Conservation (phyloP, 2,888 invertebrate species). For the Trichacis sp. region DNA sequence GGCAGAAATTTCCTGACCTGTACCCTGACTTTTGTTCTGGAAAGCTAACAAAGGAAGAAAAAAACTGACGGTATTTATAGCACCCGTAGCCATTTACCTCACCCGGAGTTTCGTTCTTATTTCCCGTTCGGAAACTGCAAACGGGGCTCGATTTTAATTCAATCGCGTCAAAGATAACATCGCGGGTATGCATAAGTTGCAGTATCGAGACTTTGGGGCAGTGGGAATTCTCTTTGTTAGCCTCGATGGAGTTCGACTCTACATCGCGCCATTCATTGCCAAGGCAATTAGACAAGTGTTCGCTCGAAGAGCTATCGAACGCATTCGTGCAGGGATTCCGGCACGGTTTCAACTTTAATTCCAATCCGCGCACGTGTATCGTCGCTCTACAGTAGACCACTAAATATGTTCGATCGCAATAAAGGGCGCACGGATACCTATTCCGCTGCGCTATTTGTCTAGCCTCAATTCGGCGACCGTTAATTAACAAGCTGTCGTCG, state of each 20-base stretch:
- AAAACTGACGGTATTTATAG: too few relatives aligned
- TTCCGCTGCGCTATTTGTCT: slow-evolving; percentile 40
- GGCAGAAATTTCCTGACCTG: too few relatives aligned
- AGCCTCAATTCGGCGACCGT: slow-evolving; percentile 44
- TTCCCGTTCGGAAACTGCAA: too few relatives aligned
- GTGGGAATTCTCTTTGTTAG: slow-evolving; percentile 19
- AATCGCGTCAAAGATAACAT: too few relatives aligned
- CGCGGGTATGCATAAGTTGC: too few relatives aligned
- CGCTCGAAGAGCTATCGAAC: slow-evolving; percentile 43
- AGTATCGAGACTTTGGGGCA: too few relatives aligned
- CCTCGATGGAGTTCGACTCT: slow-evolving; percentile 34
- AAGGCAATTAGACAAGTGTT: slow-evolving; percentile 44
- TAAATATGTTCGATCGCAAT: slow-evolving; percentile 46
- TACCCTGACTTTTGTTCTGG: too few relatives aligned
- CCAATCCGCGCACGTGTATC: slow-evolving; percentile 39
- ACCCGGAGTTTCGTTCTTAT: too few relatives aligned
- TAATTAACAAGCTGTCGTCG: slow-evolving; percentile 49
- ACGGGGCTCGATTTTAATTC: too few relatives aligned
- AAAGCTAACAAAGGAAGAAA: too few relatives aligned
- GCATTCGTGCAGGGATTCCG: slow-evolving; percentile 41
- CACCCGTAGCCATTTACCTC: too few relatives aligned
- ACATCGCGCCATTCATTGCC: slow-evolving; percentile 36
- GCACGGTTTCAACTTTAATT: slow-evolving; percentile 45
- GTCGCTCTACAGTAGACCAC: slow-evolving; percentile 29
- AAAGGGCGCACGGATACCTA: slow-evolving; percentile 36